Conservation (phyloP, 92 coral and sea anemone species). For the Palythoa grandis region DNA sequence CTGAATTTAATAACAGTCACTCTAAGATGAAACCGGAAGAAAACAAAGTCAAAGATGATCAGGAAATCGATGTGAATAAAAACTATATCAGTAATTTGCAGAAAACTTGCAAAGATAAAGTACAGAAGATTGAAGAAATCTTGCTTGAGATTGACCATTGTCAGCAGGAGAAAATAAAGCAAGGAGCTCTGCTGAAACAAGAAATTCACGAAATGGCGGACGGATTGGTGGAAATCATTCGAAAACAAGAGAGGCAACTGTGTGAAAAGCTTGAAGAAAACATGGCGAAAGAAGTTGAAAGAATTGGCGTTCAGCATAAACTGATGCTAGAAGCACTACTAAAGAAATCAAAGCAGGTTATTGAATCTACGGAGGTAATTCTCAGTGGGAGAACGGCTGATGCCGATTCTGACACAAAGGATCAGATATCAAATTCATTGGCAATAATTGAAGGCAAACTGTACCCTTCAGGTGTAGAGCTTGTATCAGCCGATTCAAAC, state of each 20-base stretch:
- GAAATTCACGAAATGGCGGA: conserved; percentile 72
- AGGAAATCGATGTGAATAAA: conserved; percentile 54
- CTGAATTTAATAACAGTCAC: conserved; percentile 33
- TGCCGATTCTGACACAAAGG: background rate
- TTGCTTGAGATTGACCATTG: conserved; percentile 59
- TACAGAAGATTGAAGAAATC: conserved; percentile 68
- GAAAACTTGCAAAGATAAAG: conserved; percentile 66
- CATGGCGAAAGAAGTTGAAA: conserved; percentile 57
- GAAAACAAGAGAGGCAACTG: conserved; percentile 59
- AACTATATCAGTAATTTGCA: conserved; percentile 63
- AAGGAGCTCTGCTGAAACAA: conserved; percentile 58
- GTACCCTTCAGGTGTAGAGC: conserved; percentile 52
- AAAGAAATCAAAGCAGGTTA: conserved; percentile 51
- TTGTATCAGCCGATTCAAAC: conserved; percentile 64
- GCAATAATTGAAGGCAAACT: conserved; percentile 59
- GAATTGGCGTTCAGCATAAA: conserved; percentile 14
- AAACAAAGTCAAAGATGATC: conserved; percentile 40
- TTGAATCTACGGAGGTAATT: background rate
- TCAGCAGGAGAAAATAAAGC: conserved; percentile 59
- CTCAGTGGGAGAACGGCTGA: conserved; percentile 4
- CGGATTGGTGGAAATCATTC: conserved; percentile 58
- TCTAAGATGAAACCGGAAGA: conserved; percentile 13
- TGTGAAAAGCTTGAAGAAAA: conserved; percentile 62
- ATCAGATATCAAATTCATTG: conserved; percentile 50
- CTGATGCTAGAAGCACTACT: conserved; percentile 45